These are phyloP conservation scores for Helicolenus hilgendorfi DNA, from an alignment of 2,797 vertebrate genomes.

Conservation along the genomic window DNA sequence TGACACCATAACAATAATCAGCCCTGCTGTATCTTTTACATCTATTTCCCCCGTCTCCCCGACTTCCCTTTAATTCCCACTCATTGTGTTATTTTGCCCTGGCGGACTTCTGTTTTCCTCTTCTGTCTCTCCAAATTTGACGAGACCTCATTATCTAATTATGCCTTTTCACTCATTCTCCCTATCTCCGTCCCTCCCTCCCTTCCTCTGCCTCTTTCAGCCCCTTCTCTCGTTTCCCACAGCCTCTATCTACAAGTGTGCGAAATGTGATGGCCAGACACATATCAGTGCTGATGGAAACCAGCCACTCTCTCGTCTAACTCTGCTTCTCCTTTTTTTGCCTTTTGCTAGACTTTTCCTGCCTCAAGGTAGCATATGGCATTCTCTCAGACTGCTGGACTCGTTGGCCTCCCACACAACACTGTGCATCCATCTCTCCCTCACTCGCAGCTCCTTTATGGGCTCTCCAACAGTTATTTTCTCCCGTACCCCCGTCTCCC, in stretches of 20 bases:
- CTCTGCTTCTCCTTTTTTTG: slow-evolving; percentile 57
- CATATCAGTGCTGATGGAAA: slow-evolving; percentile 75
- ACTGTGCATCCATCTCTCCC: slow-evolving; percentile 80
- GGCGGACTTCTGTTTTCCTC: slow-evolving; percentile 41
- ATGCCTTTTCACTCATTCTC: slow-evolving; percentile 59
- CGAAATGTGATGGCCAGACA: slow-evolving; percentile 73
- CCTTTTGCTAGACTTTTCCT: slow-evolving; percentile 68
- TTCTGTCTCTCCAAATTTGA: slow-evolving; percentile 53
- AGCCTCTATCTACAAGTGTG: slow-evolving; percentile 59
- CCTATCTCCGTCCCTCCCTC: slow-evolving; percentile 11
- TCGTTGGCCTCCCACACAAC: slow-evolving; percentile 85
- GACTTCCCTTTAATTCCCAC: slow-evolving; percentile 48
- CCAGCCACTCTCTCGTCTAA: slow-evolving; percentile 71
- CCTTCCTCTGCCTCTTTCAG: slow-evolving; percentile 54
- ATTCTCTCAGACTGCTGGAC: slow-evolving; percentile 84
- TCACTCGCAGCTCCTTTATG: slow-evolving; percentile 82
- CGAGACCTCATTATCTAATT: slow-evolving; percentile 71
- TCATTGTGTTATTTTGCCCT: slow-evolving; percentile 66
- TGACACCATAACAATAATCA: slow-evolving; percentile 83
- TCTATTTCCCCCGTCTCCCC: slow-evolving; percentile 24
- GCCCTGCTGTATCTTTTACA: slow-evolving; percentile 73
- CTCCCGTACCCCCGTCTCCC: slow-evolving; percentile 73
- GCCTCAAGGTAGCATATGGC: slow-evolving; percentile 88
- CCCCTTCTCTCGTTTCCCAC: slow-evolving; percentile 54
- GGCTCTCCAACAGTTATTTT: slow-evolving; percentile 83